phyloP scores from a whole-genome alignment of 2,113 vertebrate genomes.

The Barnardius zonarius region DNA sequence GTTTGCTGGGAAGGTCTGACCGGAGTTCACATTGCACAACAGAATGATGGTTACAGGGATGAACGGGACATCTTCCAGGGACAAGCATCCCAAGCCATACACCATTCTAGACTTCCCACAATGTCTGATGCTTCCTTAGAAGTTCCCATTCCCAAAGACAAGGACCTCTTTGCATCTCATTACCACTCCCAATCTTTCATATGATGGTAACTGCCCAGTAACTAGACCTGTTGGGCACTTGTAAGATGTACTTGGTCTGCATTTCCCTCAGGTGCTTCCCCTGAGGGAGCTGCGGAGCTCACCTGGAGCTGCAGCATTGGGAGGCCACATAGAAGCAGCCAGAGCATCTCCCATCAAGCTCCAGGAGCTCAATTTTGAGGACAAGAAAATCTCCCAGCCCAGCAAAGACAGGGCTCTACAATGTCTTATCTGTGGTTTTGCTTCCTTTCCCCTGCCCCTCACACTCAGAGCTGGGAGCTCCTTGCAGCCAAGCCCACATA shows the following conservation, averaged over 20 bases:
- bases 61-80: background rate
- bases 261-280: background rate
- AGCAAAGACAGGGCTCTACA: background rate
- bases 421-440: background rate
- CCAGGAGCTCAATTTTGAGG: background rate
- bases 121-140: background rate
- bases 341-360: background rate
- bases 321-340: background rate
- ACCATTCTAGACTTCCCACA: background rate
- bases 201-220: background rate
- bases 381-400: background rate
- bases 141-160: background rate
- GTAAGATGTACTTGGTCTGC: background rate
- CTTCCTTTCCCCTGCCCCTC: background rate
- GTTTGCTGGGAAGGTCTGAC: background rate
- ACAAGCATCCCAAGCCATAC: background rate
- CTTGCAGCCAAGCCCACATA: background rate
- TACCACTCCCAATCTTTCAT: background rate
- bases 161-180: background rate
- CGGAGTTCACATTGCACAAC: fast-evolving
- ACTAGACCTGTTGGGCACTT: background rate
- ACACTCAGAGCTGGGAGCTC: background rate
- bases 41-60: background rate
- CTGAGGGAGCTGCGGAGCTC: background rate
- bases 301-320: background rate